These are phyloP conservation scores for Punctoribates punctum DNA, from an alignment of 2,888 invertebrate species.

Conservation along the genomic window DNA sequence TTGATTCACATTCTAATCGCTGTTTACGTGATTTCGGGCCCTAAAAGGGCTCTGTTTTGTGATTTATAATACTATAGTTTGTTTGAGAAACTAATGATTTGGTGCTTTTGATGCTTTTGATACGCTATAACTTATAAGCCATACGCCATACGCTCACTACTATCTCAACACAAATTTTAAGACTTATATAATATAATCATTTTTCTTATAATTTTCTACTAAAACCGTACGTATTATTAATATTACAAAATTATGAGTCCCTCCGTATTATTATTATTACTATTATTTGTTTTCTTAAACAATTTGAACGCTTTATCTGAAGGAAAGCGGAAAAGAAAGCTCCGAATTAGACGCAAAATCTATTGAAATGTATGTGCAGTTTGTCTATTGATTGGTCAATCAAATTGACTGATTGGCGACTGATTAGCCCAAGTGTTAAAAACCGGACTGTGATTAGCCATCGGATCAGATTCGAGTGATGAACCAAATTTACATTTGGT, in stretches of 20 bases:
- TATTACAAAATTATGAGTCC: constrained; percentile 12
- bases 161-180: constrained; percentile 8
- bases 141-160: constrained; percentile 3
- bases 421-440: constrained; percentile 26
- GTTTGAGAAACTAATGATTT: constrained; percentile 22
- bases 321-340: constrained; percentile 1
- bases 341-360: not conserved
- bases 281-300: not conserved
- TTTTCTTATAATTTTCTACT: not conserved
- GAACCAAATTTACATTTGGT: not conserved
- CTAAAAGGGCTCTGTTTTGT: constrained; percentile 17
- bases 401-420: not conserved
- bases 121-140: not conserved
- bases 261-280: constrained; percentile 13
- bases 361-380: not conserved
- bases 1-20: not conserved
- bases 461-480: not conserved
- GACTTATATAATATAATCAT: not conserved
- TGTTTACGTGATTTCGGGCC: constrained; percentile 16
- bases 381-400: not conserved
- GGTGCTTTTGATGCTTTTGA: constrained; percentile 32
- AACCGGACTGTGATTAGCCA: not conserved
- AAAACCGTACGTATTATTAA: not conserved
- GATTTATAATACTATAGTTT: not conserved
- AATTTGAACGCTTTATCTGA: not conserved